A percentile compares a stretch with the other conserved stretches of the same genome.
Conservation (phyloP, 2,888 invertebrate species). For the Melipona beecheii region DNA sequence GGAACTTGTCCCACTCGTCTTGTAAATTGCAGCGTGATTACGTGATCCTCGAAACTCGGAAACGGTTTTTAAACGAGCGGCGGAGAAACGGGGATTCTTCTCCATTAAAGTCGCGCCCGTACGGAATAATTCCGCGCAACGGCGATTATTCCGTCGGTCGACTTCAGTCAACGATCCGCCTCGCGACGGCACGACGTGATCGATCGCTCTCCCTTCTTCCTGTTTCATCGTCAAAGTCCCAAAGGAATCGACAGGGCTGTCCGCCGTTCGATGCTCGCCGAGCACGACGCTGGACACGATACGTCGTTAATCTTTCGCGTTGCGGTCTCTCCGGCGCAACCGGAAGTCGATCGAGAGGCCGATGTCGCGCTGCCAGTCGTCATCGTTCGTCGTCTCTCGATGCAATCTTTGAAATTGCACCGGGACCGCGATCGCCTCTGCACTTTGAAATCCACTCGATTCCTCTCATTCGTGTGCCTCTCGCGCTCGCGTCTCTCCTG, state of each 20-base stretch:
- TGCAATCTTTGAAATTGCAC: slow-evolving; percentile 76
- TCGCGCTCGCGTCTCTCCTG: not conserved
- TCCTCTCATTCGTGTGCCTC: not conserved
- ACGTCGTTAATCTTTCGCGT: slow-evolving; percentile 70
- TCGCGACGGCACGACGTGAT: slow-evolving; percentile 45
- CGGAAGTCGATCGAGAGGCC: slow-evolving; percentile 64
- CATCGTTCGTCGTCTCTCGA: slow-evolving; percentile 53
- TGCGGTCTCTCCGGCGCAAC: slow-evolving; percentile 57
- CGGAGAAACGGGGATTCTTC: not conserved
- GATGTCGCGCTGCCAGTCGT: slow-evolving; percentile 63
- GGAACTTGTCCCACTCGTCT: not conserved
- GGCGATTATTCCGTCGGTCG: slow-evolving; percentile 36
- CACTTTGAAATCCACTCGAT: not conserved
- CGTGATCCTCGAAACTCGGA: not conserved
- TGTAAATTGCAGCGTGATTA: not conserved
- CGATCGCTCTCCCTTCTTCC: slow-evolving; percentile 54
- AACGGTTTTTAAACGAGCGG: not conserved
- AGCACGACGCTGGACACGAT: slow-evolving; percentile 65
- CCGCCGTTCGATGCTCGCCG: slow-evolving; percentile 51
- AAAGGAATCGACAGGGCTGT: slow-evolving; percentile 64
- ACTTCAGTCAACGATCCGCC: slow-evolving; percentile 34
- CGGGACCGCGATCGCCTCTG: slow-evolving; percentile 1
- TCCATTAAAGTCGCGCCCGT: slow-evolving; percentile 11
- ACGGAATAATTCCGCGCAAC: not conserved
- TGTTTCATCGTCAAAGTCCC: slow-evolving; percentile 55